These are phyloP conservation scores for Trematomus bernacchii DNA, from an alignment of 2,797 vertebrate species.

Conservation along the genomic window DNA sequence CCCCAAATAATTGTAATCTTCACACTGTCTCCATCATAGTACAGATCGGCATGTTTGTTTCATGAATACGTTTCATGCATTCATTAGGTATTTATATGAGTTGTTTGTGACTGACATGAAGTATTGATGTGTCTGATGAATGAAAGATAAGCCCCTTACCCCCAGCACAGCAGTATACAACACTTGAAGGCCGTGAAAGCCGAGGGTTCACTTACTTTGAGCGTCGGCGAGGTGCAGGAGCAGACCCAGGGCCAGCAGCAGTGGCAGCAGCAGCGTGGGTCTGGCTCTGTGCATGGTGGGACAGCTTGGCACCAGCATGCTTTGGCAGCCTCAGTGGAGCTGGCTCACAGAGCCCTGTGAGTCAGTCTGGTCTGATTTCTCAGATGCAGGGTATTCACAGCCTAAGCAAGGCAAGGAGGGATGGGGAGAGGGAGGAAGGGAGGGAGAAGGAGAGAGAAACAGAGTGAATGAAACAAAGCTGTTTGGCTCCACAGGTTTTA, in stretches of 20 bases:
- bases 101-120: constrained; percentile 2
- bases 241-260: constrained; percentile 88
- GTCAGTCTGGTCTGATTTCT: constrained; percentile 89
- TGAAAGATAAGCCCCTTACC: not conserved
- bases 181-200: constrained; percentile 50
- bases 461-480: constrained; percentile 86
- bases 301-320: constrained; percentile 92
- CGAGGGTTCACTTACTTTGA: constrained; percentile 90
- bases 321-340: constrained; percentile 89
- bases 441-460: constrained; percentile 46
- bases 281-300: constrained; percentile 91
- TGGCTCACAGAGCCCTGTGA: constrained; percentile 89
- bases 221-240: constrained; percentile 89
- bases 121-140: constrained; percentile 2
- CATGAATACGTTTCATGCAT: not conserved
- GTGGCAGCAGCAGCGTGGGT: constrained; percentile 88
- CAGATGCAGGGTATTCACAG: constrained; percentile 93
- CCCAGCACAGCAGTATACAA: constrained; percentile 23
- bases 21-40: not conserved
- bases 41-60: not conserved
- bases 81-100: not conserved
- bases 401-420: constrained; percentile 83
- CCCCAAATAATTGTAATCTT: not conserved
- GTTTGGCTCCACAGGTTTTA: constrained; percentile 83
- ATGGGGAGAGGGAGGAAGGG: constrained; percentile 56